Evolutionary conservation across 1,140 invertebrate species (phyloP).

Genomic region (Dendroctonus ponderosae): DNA sequence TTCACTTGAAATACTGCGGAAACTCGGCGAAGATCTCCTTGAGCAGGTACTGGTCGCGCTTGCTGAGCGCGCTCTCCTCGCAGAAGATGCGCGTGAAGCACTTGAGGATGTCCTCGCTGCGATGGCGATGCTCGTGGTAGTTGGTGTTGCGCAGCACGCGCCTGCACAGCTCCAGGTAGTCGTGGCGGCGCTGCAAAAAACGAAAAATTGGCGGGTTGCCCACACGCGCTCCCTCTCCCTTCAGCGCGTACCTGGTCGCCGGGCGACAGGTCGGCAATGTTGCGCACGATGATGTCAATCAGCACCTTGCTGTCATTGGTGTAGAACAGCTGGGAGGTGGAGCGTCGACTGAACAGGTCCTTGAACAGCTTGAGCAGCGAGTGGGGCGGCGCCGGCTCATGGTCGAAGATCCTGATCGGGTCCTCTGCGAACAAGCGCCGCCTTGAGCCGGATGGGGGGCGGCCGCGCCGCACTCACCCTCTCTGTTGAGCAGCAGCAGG

Average conservation of each 20-base stretch:
- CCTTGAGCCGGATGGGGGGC: too few species aligned
- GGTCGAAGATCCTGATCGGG: constrained; percentile 80
- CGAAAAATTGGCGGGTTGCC: not conserved
- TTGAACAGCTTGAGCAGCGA: constrained; percentile 85
- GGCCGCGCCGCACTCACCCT: constrained; percentile 62
- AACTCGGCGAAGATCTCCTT: constrained; percentile 79
- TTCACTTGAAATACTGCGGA: constrained; percentile 73
- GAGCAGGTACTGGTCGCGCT: constrained; percentile 71
- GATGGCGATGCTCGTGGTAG: constrained; percentile 72
- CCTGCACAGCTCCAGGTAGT: constrained; percentile 74
- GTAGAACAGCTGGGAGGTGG: constrained; percentile 83
- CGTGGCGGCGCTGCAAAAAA: constrained; percentile 64
- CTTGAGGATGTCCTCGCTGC: constrained; percentile 72
- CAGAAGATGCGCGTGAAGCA: constrained; percentile 82
- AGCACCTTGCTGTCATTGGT: constrained; percentile 91
- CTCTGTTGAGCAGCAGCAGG: constrained; percentile 80
- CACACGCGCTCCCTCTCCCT: not conserved
- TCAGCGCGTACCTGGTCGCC: constrained; percentile 71
- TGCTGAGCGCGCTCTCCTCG: constrained; percentile 71
- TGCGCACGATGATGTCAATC: constrained; percentile 86
- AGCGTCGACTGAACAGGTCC: constrained; percentile 74
- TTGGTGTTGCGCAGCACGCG: constrained; percentile 74
- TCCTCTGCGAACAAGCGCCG: constrained; percentile 64
- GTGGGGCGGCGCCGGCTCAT: constrained; percentile 74
- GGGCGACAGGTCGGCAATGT: constrained; percentile 83